These are phyloP conservation scores for Drosophila bipectinata DNA, from an alignment of 1,140 invertebrate genomes.

Conservation along the genomic window DNA sequence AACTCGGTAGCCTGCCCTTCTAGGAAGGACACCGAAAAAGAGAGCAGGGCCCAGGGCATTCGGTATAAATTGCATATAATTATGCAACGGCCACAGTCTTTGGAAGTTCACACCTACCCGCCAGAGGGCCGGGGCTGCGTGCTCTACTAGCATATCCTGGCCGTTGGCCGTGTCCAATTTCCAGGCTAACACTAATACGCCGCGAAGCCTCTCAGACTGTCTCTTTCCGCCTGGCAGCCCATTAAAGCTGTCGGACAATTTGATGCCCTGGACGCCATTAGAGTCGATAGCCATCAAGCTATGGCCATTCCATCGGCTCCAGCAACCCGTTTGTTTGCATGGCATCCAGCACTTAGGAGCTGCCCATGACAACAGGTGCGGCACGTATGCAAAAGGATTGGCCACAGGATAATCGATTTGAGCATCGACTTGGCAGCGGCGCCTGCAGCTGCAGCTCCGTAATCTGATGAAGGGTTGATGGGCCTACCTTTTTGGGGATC, in stretches of 20 bases:
- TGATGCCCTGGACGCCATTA: constrained; percentile 63
- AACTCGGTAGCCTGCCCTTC: constrained; percentile 56
- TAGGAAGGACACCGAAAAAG: constrained; percentile 41
- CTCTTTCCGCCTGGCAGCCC: constrained; percentile 24
- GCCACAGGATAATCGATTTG: constrained; percentile 71
- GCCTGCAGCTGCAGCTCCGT: constrained; percentile 68
- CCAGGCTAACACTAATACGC: constrained; percentile 22
- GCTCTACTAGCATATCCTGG: constrained; percentile 31
- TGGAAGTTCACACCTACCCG: constrained; percentile 66
- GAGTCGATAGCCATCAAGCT: constrained; percentile 59
- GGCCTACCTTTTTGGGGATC: constrained; percentile 8
- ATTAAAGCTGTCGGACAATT: constrained; percentile 56
- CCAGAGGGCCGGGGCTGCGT: constrained; percentile 20
- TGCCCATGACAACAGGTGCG: constrained; percentile 76
- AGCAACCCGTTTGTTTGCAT: constrained; percentile 48
- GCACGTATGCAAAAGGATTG: constrained; percentile 79
- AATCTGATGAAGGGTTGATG: constrained; percentile 59
- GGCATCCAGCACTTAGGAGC: constrained; percentile 63
- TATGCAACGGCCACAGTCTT: constrained; percentile 69
- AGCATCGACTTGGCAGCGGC: constrained; percentile 44
- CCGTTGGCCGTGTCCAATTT: constrained; percentile 54
- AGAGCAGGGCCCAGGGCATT: constrained; percentile 6
- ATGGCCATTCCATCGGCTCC: constrained; percentile 47
- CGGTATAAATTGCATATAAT: constrained; percentile 75
- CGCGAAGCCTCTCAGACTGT: constrained; percentile 15